Percentiles rank a stretch among this genome's conserved stretches.
Evolutionary conservation across 1,140 invertebrate species (phyloP).

Genomic region (Plutomurus gul): DNA sequence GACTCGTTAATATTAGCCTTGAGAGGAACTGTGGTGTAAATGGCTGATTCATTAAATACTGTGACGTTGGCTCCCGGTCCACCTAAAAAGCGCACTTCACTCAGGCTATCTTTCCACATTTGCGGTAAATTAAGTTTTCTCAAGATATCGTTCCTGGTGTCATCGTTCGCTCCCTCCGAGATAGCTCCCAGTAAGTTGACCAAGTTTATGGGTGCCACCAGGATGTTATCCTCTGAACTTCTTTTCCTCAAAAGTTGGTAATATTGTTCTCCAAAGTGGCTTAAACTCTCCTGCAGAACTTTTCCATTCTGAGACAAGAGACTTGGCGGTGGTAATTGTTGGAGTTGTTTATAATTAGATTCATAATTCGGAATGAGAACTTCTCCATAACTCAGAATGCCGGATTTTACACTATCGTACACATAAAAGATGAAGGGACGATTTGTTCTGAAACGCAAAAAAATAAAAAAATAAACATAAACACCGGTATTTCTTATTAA

Average conservation of each 20-base stretch:
- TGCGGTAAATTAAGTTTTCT: conserved; percentile 35
- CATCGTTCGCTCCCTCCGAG: neutral
- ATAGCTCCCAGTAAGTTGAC: conserved; percentile 26
- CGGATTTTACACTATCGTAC: conserved; percentile 36
- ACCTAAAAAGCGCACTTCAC: conserved; percentile 15
- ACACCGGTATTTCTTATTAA: no score
- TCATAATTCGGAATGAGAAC: conserved; percentile 38
- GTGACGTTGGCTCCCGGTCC: neutral
- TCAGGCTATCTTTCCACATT: conserved; percentile 36
- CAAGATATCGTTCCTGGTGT: conserved; percentile 31
- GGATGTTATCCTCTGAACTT: neutral
- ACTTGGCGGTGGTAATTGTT: conserved; percentile 29
- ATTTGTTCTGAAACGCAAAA: conserved; percentile 40
- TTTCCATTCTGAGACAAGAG: conserved; percentile 41
- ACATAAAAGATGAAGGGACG: conserved; percentile 48
- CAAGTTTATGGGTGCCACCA: conserved; percentile 25
- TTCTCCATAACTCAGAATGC: conserved; percentile 44
- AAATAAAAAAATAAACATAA: no score
- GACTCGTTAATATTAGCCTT: neutral
- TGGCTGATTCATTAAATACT: neutral
- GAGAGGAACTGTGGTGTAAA: neutral
- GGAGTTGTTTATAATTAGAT: conserved; percentile 4
- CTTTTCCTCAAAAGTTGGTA: conserved; percentile 8
- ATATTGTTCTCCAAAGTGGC: conserved; percentile 32
- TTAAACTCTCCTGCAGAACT: conserved; percentile 3